Evolutionary conservation across 2,888 invertebrate species (phyloP).

Genomic region (Sinodicranocentrus sp.): DNA sequence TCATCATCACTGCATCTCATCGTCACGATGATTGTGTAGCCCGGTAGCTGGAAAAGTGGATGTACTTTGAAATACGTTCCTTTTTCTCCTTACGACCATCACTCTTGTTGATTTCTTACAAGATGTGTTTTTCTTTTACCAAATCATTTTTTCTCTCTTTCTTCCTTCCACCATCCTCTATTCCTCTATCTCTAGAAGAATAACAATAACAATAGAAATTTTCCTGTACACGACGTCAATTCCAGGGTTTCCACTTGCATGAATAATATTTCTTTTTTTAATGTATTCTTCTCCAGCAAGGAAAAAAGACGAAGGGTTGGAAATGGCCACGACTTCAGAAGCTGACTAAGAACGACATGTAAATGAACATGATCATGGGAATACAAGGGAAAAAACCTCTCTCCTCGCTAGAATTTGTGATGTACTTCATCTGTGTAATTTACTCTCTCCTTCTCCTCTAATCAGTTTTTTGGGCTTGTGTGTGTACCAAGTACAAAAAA

Average conservation of each 20-base stretch:
- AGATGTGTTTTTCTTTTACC: too few species aligned
- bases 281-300: not conserved
- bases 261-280: not conserved
- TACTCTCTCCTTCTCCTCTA: conserved; percentile 48
- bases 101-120: too few species aligned
- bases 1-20: conserved; percentile 10
- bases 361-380: not conserved
- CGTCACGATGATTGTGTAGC: conserved; percentile 38
- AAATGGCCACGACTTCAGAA: not conserved
- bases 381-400: not conserved
- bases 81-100: conserved; percentile 9
- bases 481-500: not conserved
- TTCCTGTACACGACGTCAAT: not conserved
- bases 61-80: conserved; percentile 5
- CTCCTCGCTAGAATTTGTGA: not conserved
- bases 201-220: conserved; percentile 46
- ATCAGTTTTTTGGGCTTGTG: conserved; percentile 51
- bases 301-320: not conserved
- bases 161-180: too few species aligned
- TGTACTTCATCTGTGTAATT: conserved; percentile 49
- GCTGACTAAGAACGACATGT: not conserved
- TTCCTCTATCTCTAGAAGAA: too few species aligned
- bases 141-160: conserved; percentile 9
- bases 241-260: not conserved
- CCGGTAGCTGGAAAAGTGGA: conserved; percentile 51